Evolutionary conservation across 2,888 invertebrate genomes (phyloP), one percentile per base, ranked within the genome.

Genomic region (Polyploca ridens): DNA sequence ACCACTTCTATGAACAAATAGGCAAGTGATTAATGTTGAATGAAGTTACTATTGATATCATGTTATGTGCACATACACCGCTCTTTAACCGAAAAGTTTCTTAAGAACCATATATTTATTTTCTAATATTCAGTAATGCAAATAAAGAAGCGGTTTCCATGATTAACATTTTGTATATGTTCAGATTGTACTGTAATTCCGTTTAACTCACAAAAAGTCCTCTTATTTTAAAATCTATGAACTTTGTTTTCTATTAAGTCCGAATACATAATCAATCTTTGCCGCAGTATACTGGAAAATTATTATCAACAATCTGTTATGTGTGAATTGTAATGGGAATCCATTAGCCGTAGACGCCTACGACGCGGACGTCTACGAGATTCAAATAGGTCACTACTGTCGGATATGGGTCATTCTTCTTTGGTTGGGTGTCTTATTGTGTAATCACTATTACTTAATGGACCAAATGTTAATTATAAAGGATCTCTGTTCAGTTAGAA

Each of bases 321-420:
- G 78, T 79, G 75, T 75, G 75, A 13, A 41, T 41, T 74, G 77
- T 86, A 86, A 86, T 87, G 85, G 84, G 84, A 86, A 86, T 83
- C 87, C 86, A 88, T 87, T 87, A 85, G 79, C 76, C 70, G 75
- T 72, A 73, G 75, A 70, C 82, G 78, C 85, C 82, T 78, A 85
- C 84, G 78, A 66, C 63, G 62, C 63, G 66, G n/a, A 41, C 41
- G 54, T 70, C 73, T 70, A 70, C 68, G 66, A 69, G 68, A 68
- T 69, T 68, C 69, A 68, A 68, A 66, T 73, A 68, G 72, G 72
- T 74, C 72, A 72, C 41, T n/a, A 63, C 66, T 59, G 62, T 63
- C 64, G 58, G 62, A 69, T 66, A 66, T 68, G 66, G 71, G 69
- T 70, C 76, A 72, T 64, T 67, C 62, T 63, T 62, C 49, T 19